phyloP scores from a whole-genome alignment of 1,140 invertebrate species.

The Littorina saxatilis region DNA sequence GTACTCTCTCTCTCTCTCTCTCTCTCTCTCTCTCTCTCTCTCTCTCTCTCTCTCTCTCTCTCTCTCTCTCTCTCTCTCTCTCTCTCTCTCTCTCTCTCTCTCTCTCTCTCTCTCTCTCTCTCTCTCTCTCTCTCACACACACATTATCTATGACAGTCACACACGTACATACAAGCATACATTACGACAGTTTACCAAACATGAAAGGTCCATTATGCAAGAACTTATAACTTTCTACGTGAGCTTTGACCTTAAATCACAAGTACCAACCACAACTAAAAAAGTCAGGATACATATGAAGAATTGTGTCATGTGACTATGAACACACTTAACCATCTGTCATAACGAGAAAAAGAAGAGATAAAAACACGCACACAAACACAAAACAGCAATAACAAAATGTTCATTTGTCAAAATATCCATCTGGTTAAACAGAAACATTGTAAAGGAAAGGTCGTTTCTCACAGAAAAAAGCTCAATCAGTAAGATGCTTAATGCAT shows the following conservation, averaged over 20 bases:
- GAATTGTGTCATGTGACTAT: neutral
- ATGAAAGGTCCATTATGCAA: slow-evolving; percentile 7
- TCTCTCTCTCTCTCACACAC: slow-evolving; percentile 9
- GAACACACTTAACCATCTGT: neutral
- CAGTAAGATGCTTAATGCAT: no score
- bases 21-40: slow-evolving; percentile 41
- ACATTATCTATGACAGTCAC: neutral
- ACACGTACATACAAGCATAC: neutral
- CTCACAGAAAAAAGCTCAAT: no score
- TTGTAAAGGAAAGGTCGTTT: no score
- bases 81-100: slow-evolving; percentile 17
- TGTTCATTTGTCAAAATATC: no score
- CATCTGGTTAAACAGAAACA: no score
- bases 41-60: slow-evolving; percentile 39
- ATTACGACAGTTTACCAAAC: neutral
- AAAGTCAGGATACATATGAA: neutral
- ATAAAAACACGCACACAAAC: no score
- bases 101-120: slow-evolving; percentile 30
- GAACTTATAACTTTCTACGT: neutral
- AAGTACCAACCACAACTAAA: neutral
- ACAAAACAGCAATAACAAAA: no score
- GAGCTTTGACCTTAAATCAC: neutral
- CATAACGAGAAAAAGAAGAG: no score
- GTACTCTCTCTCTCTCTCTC: slow-evolving; percentile 40
- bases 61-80: slow-evolving; percentile 16